Conservation (phyloP, 2,113 vertebrate genomes). For the Ammodytes dubius region DNA sequence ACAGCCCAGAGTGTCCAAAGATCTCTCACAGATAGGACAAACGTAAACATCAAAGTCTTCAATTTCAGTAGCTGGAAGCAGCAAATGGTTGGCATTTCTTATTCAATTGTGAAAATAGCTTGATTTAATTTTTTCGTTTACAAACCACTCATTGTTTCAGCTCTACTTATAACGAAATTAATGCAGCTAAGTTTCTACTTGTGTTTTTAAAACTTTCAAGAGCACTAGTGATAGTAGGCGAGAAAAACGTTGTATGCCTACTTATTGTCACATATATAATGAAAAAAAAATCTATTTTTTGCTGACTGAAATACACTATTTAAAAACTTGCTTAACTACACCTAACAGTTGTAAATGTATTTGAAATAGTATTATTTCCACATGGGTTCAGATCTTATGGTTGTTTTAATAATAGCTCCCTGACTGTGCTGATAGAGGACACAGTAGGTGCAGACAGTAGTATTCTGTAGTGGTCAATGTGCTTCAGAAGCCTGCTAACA, state of each 20-base stretch:
- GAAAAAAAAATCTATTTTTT: neutral
- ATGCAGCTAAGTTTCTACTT: neutral
- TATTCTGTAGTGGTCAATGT: neutral
- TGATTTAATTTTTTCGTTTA: neutral
- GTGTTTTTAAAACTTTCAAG: neutral
- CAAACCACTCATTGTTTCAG: neutral
- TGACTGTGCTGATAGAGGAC: neutral
- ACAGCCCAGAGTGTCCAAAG: neutral
- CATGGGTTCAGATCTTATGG: neutral
- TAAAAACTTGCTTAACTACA: neutral
- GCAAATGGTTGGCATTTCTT: neutral
- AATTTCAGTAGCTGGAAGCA: neutral
- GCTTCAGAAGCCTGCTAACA: neutral
- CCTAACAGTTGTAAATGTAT: neutral
- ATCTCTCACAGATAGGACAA: neutral
- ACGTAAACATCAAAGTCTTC: neutral
- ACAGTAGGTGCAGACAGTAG: neutral
- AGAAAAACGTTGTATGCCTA: neutral
- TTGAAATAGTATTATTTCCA: neutral
- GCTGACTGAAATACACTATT: neutral
- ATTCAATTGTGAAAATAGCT: neutral
- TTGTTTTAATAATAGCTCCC: neutral
- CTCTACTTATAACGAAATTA: neutral
- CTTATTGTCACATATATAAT: neutral
- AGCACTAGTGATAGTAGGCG: too few species aligned